Evolutionary conservation across 2,888 invertebrate species (phyloP).

Genomic region (Papilio protenor): DNA sequence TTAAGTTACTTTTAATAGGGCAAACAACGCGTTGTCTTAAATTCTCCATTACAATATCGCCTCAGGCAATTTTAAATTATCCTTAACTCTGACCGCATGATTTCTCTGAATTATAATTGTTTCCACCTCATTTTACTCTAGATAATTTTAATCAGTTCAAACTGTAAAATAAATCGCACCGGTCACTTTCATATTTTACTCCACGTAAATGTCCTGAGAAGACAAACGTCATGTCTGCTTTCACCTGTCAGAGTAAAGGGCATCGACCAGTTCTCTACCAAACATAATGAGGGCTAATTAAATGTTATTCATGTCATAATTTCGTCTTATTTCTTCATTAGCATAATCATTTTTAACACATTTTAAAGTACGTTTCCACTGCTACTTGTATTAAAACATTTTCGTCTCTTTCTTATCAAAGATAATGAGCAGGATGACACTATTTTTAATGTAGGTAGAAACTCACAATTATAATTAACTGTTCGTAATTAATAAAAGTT

Average conservation of each 20-base stretch:
- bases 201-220: conserved; percentile 36
- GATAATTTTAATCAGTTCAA: conserved; percentile 23
- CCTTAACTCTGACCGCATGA: neutral
- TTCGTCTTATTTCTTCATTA: conserved; percentile 25
- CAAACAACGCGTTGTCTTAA: neutral
- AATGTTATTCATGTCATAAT: conserved; percentile 49
- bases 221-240: conserved; percentile 36
- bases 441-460: neutral
- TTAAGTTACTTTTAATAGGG: neutral
- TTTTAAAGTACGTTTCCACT: conserved; percentile 1
- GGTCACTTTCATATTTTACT: conserved; percentile 41
- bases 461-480: conserved; percentile 4
- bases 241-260: conserved; percentile 43
- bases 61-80: conserved; percentile 6
- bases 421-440: conserved; percentile 6
- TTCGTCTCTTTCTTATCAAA: neutral
- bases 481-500: conserved; percentile 17
- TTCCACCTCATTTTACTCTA: conserved; percentile 1
- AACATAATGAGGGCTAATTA: conserved; percentile 51
- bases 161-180: conserved; percentile 11
- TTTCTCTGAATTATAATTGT: neutral
- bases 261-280: conserved; percentile 37
- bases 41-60: neutral
- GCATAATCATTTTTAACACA: conserved; percentile 9
- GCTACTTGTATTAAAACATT: neutral